Conservation (phyloP, 2,888 invertebrate genomes). For the Eilema caniola region DNA sequence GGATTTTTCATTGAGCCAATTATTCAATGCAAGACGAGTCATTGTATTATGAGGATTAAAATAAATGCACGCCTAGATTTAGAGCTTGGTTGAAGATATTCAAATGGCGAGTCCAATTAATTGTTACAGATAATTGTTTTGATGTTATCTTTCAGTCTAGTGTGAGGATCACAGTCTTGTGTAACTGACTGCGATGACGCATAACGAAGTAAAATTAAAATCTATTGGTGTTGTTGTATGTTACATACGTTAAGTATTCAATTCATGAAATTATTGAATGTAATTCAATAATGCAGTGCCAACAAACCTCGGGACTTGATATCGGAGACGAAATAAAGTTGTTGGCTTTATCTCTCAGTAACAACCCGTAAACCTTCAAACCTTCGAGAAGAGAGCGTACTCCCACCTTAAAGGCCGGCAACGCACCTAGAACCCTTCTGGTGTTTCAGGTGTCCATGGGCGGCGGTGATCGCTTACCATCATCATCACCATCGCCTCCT, state of each 20-base stretch:
- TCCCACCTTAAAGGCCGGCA: no score
- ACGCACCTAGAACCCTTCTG: no score
- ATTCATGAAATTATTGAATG: neutral
- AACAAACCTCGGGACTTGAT: neutral
- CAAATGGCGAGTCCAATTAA: conserved; percentile 38
- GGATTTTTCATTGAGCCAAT: conserved; percentile 71
- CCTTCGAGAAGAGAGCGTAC: no score
- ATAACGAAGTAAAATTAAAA: neutral
- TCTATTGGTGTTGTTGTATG: conserved; percentile 4
- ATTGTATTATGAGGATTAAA: conserved; percentile 38
- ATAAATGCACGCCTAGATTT: conserved; percentile 41
- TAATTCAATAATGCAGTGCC: neutral
- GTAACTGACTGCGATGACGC: neutral
- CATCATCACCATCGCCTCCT: no score
- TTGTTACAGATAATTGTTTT: conserved; percentile 33
- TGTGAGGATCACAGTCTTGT: conserved; percentile 8
- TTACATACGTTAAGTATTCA: neutral
- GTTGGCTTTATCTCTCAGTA: neutral
- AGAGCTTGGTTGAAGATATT: conserved; percentile 30
- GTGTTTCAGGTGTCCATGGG: no score
- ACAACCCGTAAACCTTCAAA: no score
- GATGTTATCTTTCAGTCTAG: conserved; percentile 25
- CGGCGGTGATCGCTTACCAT: no score
- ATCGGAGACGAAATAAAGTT: neutral
- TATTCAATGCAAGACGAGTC: conserved; percentile 34